phyloP scores from a whole-genome alignment of 2,113 vertebrate genomes.

The Thamnaconus septentrionalis region DNA sequence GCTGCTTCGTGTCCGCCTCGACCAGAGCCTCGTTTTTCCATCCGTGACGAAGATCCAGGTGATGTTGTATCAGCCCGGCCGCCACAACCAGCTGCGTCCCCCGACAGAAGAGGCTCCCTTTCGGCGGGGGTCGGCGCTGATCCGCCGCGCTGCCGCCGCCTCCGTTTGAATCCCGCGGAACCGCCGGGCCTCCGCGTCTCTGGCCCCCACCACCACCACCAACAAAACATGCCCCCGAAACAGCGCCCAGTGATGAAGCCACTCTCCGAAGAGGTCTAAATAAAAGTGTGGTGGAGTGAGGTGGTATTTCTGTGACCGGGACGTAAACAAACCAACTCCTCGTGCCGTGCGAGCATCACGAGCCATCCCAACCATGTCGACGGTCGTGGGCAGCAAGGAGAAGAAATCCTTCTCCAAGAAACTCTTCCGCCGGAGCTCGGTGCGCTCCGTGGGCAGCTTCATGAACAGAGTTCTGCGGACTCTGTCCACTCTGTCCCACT shows the following conservation, averaged over 20 bases:
- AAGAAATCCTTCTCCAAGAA: conserved; percentile 88
- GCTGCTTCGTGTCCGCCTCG: neutral
- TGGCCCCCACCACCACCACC: conserved; percentile 29
- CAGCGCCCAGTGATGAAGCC: conserved; percentile 21
- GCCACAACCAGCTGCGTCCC: neutral
- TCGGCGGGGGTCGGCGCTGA: conserved; percentile 42
- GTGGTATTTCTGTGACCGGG: too few species aligned
- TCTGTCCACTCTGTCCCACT: conserved; percentile 86
- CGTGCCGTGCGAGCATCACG: too few species aligned
- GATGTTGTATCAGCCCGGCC: conserved; percentile 21
- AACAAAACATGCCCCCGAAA: conserved; percentile 35
- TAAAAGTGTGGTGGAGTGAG: too few species aligned
- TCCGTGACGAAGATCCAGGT: conserved; percentile 3
- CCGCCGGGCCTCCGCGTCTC: neutral
- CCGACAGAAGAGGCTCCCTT: conserved; percentile 31
- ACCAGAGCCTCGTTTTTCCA: conserved; percentile 5
- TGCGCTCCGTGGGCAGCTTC: conserved; percentile 87
- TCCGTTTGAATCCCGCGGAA: too few species aligned
- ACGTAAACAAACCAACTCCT: neutral
- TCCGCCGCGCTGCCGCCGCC: neutral
- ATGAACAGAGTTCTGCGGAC: conserved; percentile 89
- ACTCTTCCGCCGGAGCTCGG: conserved; percentile 83
- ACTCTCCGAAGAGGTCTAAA: too few species aligned
- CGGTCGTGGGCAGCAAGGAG: conserved; percentile 82
- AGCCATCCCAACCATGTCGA: conserved; percentile 62